Evolutionary conservation across 2,888 invertebrate species (phyloP), one percentile per base, ranked within the genome.

Genomic region (Drosophila koepferae): DNA sequence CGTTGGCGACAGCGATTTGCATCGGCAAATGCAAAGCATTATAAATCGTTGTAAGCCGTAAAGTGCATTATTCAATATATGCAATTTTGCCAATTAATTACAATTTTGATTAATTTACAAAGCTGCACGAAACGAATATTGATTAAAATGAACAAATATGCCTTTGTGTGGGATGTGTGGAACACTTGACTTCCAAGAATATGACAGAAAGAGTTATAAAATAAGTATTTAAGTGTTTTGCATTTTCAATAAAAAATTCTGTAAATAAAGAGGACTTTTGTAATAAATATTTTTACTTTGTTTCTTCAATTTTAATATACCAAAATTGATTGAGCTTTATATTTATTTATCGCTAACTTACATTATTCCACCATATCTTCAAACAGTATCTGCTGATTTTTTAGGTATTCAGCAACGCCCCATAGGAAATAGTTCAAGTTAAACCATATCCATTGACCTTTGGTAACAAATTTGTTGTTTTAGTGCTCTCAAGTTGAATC

Each of bases 61-160:
- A 88, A 84, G 82, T 86, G 86, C 84, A 88, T 72, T 76, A 78
- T 80, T 88, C 78, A 86, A 86, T 86, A 80, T 75, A 81, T 77
- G 77, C 67, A 72, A 86, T 84, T 80, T 84, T 86, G 85, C 84
- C 89, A 84, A 86, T 86, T 87, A 87, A 86, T 86, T 87, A 78
- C 62, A 31, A 18, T 56, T 81, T 82, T 87, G 78, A 87, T 78
- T 86, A 87, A 86, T 86, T 82, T 74, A 66, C 76, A 62, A 72
- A 74, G 74, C 65, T 54, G 78, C 83, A 72, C 69, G 84, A 66
- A 89, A 55, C 62, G 88, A 76, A 78, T 78, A 83, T 89, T 84
- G 86, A 72, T 78, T 83, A 72, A 62, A 72, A 10, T 58, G 58
- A 63, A 72, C 60, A 69, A 62, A 72, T 61, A 65, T 63, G 31